Evolutionary conservation across 2,797 vertebrate genomes (phyloP).

Genomic region (Alcedo atthis): DNA sequence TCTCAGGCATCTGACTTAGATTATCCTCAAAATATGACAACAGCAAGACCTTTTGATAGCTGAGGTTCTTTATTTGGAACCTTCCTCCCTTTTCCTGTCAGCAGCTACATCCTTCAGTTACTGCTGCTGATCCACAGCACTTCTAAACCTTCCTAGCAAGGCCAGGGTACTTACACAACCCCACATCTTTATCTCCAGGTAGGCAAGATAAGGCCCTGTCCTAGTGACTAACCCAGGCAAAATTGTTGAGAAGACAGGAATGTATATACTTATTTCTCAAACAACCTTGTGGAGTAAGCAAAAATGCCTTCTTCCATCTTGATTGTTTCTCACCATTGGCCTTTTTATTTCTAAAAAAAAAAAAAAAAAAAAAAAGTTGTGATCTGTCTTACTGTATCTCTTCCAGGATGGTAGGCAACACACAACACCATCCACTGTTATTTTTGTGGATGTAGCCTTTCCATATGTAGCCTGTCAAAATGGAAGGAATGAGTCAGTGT

Average conservation of each 20-base stretch:
- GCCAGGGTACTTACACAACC: not conserved
- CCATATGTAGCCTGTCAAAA: not conserved
- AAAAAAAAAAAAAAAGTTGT: not conserved
- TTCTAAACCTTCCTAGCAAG: not conserved
- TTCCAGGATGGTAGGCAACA: not conserved
- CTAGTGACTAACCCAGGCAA: not conserved
- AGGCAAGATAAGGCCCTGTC: not conserved
- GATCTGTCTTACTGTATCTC: not conserved
- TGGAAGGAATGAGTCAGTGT: slow-evolving; percentile 28
- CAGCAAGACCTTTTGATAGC: not conserved
- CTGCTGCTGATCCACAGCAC: not conserved
- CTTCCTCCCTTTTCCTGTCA: not conserved
- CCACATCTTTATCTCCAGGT: not conserved
- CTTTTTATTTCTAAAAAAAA: not conserved
- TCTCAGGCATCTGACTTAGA: not conserved
- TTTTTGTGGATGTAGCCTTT: not conserved
- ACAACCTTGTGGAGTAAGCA: not conserved
- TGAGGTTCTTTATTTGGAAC: not conserved
- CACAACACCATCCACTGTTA: not conserved
- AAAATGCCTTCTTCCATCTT: not conserved
- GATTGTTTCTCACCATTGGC: not conserved
- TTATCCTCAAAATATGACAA: not conserved
- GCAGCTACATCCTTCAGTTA: not conserved
- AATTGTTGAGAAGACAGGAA: not conserved
- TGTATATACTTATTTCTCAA: not conserved